Evolutionary conservation across 2,888 invertebrate species (phyloP).

Genomic region (Argyresthia albistria): DNA sequence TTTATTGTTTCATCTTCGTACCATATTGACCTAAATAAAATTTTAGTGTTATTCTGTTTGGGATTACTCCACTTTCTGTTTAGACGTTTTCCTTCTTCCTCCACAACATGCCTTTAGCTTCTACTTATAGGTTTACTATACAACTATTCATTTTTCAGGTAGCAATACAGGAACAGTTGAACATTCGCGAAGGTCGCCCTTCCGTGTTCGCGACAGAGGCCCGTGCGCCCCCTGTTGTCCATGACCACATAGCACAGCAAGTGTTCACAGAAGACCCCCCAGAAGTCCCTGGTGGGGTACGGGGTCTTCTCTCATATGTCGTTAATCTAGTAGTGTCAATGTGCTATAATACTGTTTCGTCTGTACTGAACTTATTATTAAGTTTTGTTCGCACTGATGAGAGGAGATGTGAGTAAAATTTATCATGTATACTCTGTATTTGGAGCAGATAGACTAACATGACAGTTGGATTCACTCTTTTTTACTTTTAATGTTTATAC

Average conservation of each 20-base stretch:
- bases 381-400: constrained; percentile 86
- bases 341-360: constrained; percentile 87
- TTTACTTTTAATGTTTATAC: no score
- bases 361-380: constrained; percentile 83
- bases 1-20: neutral
- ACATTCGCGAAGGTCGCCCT: constrained; percentile 90
- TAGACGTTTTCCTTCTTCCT: neutral
- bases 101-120: neutral
- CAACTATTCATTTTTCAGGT: constrained; percentile 45
- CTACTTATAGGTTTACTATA: neutral
- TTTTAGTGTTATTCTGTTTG: neutral
- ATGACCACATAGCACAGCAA: constrained; percentile 82
- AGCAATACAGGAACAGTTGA: constrained; percentile 92
- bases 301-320: constrained; percentile 82
- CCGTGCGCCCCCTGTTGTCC: constrained; percentile 84
- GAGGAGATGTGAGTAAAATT: constrained; percentile 76
- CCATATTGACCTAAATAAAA: constrained; percentile 2
- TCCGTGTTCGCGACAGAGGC: constrained; percentile 87
- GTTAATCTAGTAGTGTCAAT: constrained; percentile 87
- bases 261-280: constrained; percentile 60
- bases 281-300: constrained; percentile 67
- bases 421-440: neutral
- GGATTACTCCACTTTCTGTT: neutral
- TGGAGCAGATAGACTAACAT: no score
- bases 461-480: no score